A percentile compares a stretch with the other conserved stretches of the same genome.
Evolutionary conservation across 2,888 invertebrate species (phyloP).

Genomic region (Sarcophaga variegata): DNA sequence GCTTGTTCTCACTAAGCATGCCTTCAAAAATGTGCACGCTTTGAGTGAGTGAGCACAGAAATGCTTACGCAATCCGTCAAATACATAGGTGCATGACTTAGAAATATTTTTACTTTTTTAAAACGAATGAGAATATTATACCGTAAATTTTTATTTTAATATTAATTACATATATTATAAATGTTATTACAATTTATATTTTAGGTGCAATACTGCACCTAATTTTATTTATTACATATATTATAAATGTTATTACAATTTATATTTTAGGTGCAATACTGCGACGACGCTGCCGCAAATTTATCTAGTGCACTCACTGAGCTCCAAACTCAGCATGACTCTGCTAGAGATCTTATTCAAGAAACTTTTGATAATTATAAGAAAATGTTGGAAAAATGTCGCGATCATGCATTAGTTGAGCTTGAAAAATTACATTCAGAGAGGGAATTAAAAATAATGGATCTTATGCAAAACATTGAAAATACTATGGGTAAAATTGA

Average conservation of each 20-base stretch:
- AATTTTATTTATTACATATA: no score
- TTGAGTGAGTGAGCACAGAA: no score
- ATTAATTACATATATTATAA: not conserved
- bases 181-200: slow-evolving; percentile 11
- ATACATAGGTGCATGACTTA: no score
- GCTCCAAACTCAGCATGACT: slow-evolving; percentile 92
- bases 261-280: slow-evolving; percentile 84
- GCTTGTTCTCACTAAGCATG: no score
- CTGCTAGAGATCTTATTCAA: slow-evolving; percentile 91
- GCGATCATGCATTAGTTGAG: slow-evolving; percentile 89
- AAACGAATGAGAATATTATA: not conserved
- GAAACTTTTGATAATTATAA: slow-evolving; percentile 91
- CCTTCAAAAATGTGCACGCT: no score
- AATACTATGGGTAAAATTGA: slow-evolving; percentile 92
- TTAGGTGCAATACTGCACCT: slow-evolving; percentile 86
- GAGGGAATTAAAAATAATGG: slow-evolving; percentile 94
- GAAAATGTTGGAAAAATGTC: slow-evolving; percentile 90
- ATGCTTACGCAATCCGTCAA: no score
- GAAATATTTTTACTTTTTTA: not conserved
- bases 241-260: not conserved
- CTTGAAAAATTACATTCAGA: slow-evolving; percentile 90
- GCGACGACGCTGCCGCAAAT: slow-evolving; percentile 88
- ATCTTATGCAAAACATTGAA: slow-evolving; percentile 91
- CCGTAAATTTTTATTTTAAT: not conserved
- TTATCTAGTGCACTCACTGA: slow-evolving; percentile 92